These are phyloP conservation scores for Ganaspis brasiliensis DNA, from an alignment of 2,888 invertebrate species.

Conservation along the genomic window DNA sequence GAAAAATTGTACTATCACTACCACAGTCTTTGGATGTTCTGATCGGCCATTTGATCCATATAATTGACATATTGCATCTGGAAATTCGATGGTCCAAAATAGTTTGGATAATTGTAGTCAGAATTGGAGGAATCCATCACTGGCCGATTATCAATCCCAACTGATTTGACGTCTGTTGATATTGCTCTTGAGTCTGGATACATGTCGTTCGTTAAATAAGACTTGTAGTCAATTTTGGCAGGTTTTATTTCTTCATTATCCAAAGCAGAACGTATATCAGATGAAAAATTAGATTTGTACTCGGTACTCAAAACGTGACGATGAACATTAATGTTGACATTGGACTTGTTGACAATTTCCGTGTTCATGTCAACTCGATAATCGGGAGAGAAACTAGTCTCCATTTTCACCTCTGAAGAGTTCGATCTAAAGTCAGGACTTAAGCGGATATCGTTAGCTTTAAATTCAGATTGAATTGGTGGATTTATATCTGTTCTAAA, in stretches of 20 bases:
- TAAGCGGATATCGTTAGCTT: slow-evolving; percentile 67
- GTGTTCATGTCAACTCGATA: slow-evolving; percentile 66
- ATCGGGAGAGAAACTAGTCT: slow-evolving; percentile 65
- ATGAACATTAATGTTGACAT: slow-evolving; percentile 64
- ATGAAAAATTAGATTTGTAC: slow-evolving; percentile 66
- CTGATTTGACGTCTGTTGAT: slow-evolving; percentile 60
- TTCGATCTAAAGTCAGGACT: slow-evolving; percentile 70
- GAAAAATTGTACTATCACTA: slow-evolving; percentile 54
- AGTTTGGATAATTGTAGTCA: slow-evolving; percentile 73
- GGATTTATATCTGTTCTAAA: slow-evolving; percentile 66
- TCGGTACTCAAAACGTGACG: slow-evolving; percentile 62
- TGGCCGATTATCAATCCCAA: slow-evolving; percentile 67
- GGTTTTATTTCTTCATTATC: slow-evolving; percentile 61
- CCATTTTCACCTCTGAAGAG: slow-evolving; percentile 66
- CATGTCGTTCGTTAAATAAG: slow-evolving; percentile 59
- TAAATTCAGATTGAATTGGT: slow-evolving; percentile 69
- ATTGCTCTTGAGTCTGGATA: slow-evolving; percentile 66
- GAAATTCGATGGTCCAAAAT: slow-evolving; percentile 71
- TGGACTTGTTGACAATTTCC: slow-evolving; percentile 63
- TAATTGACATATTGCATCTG: slow-evolving; percentile 77
- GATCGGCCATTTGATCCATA: slow-evolving; percentile 74
- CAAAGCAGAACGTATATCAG: slow-evolving; percentile 59
- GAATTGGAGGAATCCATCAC: slow-evolving; percentile 65
- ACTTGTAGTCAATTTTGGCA: slow-evolving; percentile 71
- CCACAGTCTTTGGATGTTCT: slow-evolving; percentile 77